Conservation (phyloP, 2,797 vertebrate species). For the Myoxocephalus aenaeus region DNA sequence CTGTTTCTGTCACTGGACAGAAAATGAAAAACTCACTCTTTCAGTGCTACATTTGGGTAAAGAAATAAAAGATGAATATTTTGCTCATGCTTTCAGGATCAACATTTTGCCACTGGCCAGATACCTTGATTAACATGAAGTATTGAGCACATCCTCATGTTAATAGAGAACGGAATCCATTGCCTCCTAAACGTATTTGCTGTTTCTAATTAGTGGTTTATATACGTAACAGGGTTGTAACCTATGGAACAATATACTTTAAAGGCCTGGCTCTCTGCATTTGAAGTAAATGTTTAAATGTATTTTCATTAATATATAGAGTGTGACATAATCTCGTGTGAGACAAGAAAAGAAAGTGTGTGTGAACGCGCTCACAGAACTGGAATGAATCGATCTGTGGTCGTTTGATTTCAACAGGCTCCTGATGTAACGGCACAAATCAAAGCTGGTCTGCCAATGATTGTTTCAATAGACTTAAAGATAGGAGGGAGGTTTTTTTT, state of each 20-base stretch:
- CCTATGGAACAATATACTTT: neutral
- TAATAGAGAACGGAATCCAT: neutral
- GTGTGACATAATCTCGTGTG: neutral
- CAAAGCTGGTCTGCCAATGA: neutral
- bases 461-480: neutral
- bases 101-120: neutral
- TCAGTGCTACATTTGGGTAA: neutral
- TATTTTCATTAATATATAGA: neutral
- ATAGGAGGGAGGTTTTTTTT: neutral
- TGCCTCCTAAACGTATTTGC: neutral
- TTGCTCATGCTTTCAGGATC: neutral
- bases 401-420: neutral
- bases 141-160: neutral
- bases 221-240: neutral
- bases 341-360: neutral
- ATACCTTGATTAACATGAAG: neutral
- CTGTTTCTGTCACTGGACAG: neutral
- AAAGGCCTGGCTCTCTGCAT: neutral
- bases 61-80: neutral
- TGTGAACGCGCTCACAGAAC: neutral
- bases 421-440: neutral
- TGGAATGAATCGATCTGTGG: neutral
- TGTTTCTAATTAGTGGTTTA: neutral
- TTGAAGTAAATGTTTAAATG: neutral
- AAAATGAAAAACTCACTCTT: no score